Evolutionary conservation across 1,140 invertebrate species (phyloP).

Genomic region (Tyrophagus putrescentiae): DNA sequence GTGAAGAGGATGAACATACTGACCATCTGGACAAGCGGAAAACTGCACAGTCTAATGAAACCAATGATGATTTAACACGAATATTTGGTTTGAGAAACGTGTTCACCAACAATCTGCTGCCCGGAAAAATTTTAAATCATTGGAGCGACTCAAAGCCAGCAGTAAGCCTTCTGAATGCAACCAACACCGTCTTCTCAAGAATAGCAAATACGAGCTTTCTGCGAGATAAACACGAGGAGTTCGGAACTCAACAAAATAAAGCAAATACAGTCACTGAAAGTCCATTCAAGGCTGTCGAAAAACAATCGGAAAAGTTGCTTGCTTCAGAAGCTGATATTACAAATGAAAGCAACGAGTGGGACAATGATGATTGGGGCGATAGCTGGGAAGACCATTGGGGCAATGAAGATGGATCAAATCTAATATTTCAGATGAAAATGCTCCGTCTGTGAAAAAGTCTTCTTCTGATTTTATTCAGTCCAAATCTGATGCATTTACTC

Average conservation of each 20-base stretch:
- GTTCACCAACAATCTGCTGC: conserved; percentile 1
- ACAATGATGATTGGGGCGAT: neutral
- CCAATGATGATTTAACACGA: neutral
- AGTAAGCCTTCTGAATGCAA: neutral
- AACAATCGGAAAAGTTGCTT: neutral
- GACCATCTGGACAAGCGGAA: neutral
- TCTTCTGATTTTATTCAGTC: too few relatives aligned
- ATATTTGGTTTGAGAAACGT: conserved; percentile 6
- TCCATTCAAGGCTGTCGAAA: neutral
- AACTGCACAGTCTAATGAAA: neutral
- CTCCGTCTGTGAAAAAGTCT: neutral
- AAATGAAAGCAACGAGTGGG: neutral
- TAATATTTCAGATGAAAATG: neutral
- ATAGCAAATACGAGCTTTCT: neutral
- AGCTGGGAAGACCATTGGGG: conserved; percentile 5
- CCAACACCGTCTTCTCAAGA: neutral
- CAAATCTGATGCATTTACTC: too few relatives aligned
- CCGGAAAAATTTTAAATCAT: conserved; percentile 14
- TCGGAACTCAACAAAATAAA: too few relatives aligned
- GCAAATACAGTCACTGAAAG: neutral
- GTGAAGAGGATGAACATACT: neutral
- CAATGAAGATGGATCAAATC: neutral
- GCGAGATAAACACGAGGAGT: too few relatives aligned
- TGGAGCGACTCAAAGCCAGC: conserved; percentile 6
- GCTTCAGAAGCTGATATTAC: neutral